phyloP scores from a whole-genome alignment of 2,888 invertebrate genomes.

The Tipula unca region DNA sequence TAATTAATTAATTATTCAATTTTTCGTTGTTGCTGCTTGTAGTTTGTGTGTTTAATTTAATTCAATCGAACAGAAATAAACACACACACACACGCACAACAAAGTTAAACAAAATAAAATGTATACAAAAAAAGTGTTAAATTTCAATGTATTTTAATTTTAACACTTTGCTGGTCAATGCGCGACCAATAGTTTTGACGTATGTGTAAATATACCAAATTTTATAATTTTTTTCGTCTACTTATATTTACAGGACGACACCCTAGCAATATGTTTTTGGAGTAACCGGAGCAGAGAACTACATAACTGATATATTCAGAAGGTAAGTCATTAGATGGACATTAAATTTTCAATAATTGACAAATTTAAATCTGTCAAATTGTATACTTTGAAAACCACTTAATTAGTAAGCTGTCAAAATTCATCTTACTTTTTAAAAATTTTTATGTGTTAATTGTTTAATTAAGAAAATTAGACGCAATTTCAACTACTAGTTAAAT shows the following conservation, averaged over 20 bases:
- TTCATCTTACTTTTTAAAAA: too few species aligned
- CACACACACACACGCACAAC: background rate
- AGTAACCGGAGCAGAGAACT: background rate
- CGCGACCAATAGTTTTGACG: too few species aligned
- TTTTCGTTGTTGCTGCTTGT: background rate
- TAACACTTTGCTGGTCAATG: background rate
- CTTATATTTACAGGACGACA: background rate
- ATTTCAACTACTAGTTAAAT: too few species aligned
- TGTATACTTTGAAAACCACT: too few species aligned
- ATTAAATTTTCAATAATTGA: too few species aligned
- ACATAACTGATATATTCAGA: background rate
- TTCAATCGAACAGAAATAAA: constrained; percentile 8
- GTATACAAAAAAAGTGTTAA: constrained; percentile 1
- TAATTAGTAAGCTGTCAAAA: too few species aligned
- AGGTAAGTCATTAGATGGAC: background rate
- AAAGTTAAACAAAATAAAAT: background rate
- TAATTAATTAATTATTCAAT: constrained; percentile 8
- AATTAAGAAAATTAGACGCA: too few species aligned
- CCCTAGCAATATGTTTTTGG: background rate
- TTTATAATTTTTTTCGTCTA: background rate
- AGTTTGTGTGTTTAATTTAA: background rate
- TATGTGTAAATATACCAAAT: background rate
- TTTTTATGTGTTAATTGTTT: too few species aligned
- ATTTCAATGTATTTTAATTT: background rate
- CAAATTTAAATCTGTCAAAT: too few species aligned